These are phyloP conservation scores for Fratercula arctica DNA, from an alignment of 2,797 vertebrate species.

Conservation along the genomic window DNA sequence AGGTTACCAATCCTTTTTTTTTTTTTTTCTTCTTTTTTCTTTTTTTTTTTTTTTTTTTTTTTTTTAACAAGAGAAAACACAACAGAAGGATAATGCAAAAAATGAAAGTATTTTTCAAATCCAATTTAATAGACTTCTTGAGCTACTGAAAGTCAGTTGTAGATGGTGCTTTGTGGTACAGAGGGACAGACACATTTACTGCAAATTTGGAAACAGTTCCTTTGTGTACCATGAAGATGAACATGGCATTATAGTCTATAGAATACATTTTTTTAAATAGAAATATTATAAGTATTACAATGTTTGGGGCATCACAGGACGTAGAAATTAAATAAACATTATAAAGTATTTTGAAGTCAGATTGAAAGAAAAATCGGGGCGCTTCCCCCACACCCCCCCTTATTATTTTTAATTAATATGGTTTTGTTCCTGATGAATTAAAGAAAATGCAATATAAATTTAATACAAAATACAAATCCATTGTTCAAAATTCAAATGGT, in stretches of 20 bases:
- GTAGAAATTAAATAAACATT: not conserved
- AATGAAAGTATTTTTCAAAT: not conserved
- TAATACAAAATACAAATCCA: not conserved
- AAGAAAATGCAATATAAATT: not conserved
- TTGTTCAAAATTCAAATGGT: not conserved
- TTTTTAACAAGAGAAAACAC: not conserved
- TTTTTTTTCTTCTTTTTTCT: not conserved
- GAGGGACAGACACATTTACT: not conserved
- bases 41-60: too few relatives aligned
- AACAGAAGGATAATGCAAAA: not conserved
- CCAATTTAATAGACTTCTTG: not conserved
- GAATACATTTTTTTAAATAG: not conserved
- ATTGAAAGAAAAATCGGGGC: not conserved
- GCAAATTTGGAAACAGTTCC: not conserved
- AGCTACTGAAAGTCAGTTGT: not conserved
- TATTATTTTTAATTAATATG: not conserved
- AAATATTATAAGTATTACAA: not conserved
- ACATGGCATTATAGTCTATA: not conserved
- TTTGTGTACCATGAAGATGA: not conserved
- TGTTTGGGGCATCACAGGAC: not conserved
- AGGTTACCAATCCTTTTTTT: rapidly evolving
- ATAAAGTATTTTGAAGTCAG: not conserved
- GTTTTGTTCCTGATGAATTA: not conserved
- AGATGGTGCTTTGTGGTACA: not conserved
- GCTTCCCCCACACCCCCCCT: not conserved